Evolutionary conservation across 1,140 invertebrate species (phyloP).

Genomic region (Leptopilina boulardi): DNA sequence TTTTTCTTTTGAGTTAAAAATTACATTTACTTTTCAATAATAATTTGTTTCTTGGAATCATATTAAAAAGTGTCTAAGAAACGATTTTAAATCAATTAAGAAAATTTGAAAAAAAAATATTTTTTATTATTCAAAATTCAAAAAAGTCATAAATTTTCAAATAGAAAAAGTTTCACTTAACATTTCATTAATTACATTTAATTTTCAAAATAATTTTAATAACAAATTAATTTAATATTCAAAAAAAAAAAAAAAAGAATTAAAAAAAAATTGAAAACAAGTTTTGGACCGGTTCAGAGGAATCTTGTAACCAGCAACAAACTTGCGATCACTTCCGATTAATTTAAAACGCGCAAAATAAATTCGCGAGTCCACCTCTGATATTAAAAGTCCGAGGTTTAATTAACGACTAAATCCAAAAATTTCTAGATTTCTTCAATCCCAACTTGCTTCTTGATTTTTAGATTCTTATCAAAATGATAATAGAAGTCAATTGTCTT

Average conservation of each 20-base stretch:
- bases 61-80: too few species aligned
- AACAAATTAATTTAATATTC: too few species aligned
- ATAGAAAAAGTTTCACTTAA: too few species aligned
- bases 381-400: conserved; percentile 16
- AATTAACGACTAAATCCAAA: conserved; percentile 19
- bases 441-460: neutral
- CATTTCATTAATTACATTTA: too few species aligned
- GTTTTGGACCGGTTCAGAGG: conserved; percentile 10
- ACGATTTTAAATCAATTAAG: too few species aligned
- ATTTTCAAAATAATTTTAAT: too few species aligned
- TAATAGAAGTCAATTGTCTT: neutral
- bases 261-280: conserved; percentile 2
- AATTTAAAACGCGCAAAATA: neutral
- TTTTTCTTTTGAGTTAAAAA: too few species aligned
- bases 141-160: too few species aligned
- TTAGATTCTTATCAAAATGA: neutral
- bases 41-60: too few species aligned
- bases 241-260: neutral
- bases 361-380: conserved; percentile 16
- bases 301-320: neutral
- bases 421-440: neutral
- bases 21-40: too few species aligned
- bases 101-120: too few species aligned
- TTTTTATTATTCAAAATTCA: too few species aligned
- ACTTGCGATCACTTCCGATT: conserved; percentile 15